A percentile compares a stretch with the other conserved stretches of the same genome.
phyloP scores from a whole-genome alignment of 1,140 invertebrate species.

The Saccostrea glomerata region DNA sequence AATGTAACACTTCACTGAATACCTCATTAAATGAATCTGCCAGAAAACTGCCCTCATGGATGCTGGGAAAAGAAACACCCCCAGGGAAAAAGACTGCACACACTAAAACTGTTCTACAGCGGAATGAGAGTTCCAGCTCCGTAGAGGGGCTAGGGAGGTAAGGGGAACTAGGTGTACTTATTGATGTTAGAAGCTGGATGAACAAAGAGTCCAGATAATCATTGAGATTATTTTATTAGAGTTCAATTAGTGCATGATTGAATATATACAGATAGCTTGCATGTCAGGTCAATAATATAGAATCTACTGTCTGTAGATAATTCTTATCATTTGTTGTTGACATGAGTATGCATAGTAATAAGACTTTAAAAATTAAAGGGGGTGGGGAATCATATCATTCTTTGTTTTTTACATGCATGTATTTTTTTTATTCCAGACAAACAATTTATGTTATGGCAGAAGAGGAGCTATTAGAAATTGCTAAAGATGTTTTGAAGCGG shows the following conservation, averaged over 20 bases:
- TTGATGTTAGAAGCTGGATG: too few relatives aligned
- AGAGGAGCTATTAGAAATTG: constrained; percentile 60
- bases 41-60: constrained; percentile 9
- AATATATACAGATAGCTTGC: too few relatives aligned
- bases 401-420: background rate
- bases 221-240: too few relatives aligned
- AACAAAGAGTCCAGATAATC: too few relatives aligned
- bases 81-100: background rate
- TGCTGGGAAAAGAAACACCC: background rate
- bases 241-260: too few relatives aligned
- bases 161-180: background rate
- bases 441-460: constrained; percentile 66
- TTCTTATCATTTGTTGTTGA: too few relatives aligned
- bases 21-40: background rate
- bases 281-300: too few relatives aligned
- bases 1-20: background rate
- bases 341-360: background rate
- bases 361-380: background rate
- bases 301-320: too few relatives aligned
- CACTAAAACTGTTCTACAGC: background rate
- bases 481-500: constrained; percentile 59
- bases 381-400: background rate
- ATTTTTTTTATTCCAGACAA: constrained; percentile 3
- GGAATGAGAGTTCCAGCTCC: background rate
- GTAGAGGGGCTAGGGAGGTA: background rate